Evolutionary conservation across 1,140 invertebrate genomes (phyloP).

Genomic region (Panagrolaimus sp.): DNA sequence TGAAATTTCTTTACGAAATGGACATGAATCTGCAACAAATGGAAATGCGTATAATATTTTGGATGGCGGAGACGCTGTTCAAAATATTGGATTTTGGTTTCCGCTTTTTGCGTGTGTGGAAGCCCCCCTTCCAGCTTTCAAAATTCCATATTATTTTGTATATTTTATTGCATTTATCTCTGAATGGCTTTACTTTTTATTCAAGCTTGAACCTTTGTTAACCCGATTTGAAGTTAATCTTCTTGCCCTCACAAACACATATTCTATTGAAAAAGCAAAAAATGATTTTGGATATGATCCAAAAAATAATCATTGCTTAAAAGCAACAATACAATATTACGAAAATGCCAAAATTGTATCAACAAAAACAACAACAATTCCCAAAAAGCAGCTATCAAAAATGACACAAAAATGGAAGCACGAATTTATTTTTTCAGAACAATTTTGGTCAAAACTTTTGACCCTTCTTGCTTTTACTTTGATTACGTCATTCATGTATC

Average conservation of each 20-base stretch:
- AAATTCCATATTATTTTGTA: conserved; percentile 32
- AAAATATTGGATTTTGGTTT: conserved; percentile 22
- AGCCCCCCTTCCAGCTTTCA: conserved; percentile 11
- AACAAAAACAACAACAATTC: too few relatives aligned
- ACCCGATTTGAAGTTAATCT: conserved; percentile 45
- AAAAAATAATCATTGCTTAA: conserved; percentile 21
- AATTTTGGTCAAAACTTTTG: too few relatives aligned
- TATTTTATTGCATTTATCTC: conserved; percentile 35
- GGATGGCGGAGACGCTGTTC: conserved; percentile 38
- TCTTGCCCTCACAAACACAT: conserved; percentile 43
- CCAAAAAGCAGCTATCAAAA: too few relatives aligned
- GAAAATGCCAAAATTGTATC: background rate
- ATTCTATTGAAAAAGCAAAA: conserved; percentile 38
- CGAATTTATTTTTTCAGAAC: too few relatives aligned
- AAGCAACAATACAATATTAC: conserved; percentile 16
- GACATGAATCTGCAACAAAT: conserved; percentile 25
- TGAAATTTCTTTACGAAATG: conserved; percentile 41
- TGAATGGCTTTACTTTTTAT: conserved; percentile 33
- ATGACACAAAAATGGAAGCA: too few relatives aligned
- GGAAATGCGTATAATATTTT: conserved; percentile 42
- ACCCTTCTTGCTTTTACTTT: too few relatives aligned
- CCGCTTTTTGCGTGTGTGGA: conserved; percentile 35
- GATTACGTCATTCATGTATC: too few relatives aligned
- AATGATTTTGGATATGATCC: conserved; percentile 34
- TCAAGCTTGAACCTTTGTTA: conserved; percentile 39